These are phyloP conservation scores for Mus caroli DNA, from an alignment of 2,797 vertebrate species.

Conservation along the genomic window DNA sequence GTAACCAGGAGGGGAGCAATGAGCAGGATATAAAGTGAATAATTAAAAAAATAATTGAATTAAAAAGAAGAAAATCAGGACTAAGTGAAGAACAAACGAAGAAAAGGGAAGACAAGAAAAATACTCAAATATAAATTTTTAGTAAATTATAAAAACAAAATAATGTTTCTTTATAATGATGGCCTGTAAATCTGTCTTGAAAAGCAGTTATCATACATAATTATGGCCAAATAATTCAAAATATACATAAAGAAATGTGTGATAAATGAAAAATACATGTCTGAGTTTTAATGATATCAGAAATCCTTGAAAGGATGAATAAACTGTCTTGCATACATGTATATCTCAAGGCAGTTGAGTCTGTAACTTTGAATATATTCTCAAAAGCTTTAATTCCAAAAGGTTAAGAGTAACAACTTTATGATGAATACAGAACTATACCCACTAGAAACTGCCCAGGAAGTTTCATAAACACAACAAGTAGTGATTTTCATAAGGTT, in stretches of 20 bases:
- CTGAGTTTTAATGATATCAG: neutral
- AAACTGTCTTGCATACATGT: neutral
- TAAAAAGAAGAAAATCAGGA: neutral
- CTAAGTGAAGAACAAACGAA: neutral
- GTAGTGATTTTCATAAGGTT: neutral
- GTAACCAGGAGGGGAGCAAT: neutral
- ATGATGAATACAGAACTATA: neutral
- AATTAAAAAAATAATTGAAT: neutral
- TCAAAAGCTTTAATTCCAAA: neutral
- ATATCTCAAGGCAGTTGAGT: neutral
- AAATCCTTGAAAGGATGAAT: constrained; percentile 9
- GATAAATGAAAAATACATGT: neutral
- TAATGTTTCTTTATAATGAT: neutral
- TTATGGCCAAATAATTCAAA: neutral
- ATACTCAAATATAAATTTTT: neutral
- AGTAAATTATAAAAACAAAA: neutral
- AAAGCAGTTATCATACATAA: neutral
- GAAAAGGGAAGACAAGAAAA: neutral
- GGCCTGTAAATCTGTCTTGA: neutral
- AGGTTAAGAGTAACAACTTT: neutral
- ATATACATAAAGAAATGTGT: no score
- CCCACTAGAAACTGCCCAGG: neutral
- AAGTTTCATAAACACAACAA: neutral
- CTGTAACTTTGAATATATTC: constrained; percentile 8
- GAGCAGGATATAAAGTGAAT: neutral